Evolutionary conservation across 2,113 vertebrate species (phyloP).

Genomic region (Thalassoma bifasciatum): DNA sequence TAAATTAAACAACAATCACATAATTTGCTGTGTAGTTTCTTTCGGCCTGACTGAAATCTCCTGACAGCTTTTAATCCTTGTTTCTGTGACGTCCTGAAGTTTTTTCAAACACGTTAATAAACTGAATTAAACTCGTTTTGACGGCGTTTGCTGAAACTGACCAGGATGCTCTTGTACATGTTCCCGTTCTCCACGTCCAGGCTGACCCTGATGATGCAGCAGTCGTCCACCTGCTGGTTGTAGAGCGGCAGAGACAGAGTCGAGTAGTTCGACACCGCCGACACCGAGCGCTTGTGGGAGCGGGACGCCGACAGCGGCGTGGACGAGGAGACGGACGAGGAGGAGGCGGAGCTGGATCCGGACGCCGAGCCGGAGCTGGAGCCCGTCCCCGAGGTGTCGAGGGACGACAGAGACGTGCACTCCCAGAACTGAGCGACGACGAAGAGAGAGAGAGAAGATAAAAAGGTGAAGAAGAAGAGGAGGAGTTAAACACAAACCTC

Average conservation of each 20-base stretch:
- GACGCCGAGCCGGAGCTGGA: slow-evolving; percentile 86
- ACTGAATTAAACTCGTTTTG: too few species aligned
- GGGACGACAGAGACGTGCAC: slow-evolving; percentile 93
- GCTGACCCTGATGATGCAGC: slow-evolving; percentile 97
- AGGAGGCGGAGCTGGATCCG: slow-evolving; percentile 93
- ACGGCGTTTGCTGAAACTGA: too few species aligned
- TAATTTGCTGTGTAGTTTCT: too few species aligned
- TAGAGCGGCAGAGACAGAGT: slow-evolving; percentile 96
- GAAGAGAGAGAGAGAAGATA: background rate
- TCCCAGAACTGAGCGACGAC: slow-evolving; percentile 94
- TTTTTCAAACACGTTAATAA: too few species aligned
- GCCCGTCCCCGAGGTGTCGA: slow-evolving; percentile 92
- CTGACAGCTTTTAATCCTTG: too few species aligned
- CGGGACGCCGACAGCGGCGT: slow-evolving; percentile 89
- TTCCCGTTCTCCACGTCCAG: slow-evolving; percentile 97
- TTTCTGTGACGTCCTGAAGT: too few species aligned
- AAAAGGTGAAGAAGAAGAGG: too few species aligned
- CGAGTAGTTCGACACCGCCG: slow-evolving; percentile 91
- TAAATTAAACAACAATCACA: too few species aligned
- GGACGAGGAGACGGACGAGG: slow-evolving; percentile 94
- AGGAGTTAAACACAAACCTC: too few species aligned
- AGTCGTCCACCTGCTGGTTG: slow-evolving; percentile 98
- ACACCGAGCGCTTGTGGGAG: slow-evolving; percentile 95
- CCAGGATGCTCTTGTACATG: slow-evolving; percentile 98
- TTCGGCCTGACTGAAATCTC: too few species aligned